phyloP scores from a whole-genome alignment of 2,797 vertebrate genomes.

The Scleropages formosus region DNA sequence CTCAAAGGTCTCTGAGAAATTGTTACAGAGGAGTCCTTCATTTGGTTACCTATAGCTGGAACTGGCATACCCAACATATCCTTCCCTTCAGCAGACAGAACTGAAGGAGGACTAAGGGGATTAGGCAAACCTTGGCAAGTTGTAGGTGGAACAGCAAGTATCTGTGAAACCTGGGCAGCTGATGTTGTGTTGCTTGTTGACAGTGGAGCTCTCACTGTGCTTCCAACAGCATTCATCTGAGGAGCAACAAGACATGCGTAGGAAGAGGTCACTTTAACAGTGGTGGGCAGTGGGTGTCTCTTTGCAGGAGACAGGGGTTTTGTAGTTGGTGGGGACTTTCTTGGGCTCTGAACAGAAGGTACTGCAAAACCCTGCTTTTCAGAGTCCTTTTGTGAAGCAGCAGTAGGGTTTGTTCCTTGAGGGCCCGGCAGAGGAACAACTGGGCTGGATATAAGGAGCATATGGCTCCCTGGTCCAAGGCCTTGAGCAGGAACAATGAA shows the following conservation, averaged over 20 bases:
- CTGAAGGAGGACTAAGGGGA: constrained; percentile 34
- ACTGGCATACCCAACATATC: constrained; percentile 20
- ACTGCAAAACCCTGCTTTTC: constrained; percentile 40
- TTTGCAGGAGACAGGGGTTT: constrained; percentile 43
- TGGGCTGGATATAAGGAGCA: constrained; percentile 81
- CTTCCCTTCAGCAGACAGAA: constrained; percentile 34
- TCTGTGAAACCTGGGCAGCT: constrained; percentile 34
- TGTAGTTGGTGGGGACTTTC: constrained; percentile 34
- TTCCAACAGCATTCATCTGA: constrained; percentile 26
- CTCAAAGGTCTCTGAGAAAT: constrained; percentile 24
- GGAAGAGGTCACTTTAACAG: constrained; percentile 34
- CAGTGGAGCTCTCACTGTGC: constrained; percentile 26
- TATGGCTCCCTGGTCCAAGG: constrained; percentile 86
- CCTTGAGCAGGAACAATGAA: constrained; percentile 93
- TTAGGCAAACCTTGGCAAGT: constrained; percentile 27
- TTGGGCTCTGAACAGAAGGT: constrained; percentile 45
- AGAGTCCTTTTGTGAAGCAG: constrained; percentile 54
- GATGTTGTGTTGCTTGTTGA: constrained; percentile 29
- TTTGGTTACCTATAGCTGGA: constrained; percentile 14
- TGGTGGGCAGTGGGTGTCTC: constrained; percentile 38
- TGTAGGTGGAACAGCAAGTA: constrained; percentile 28
- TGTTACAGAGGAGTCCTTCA: constrained; percentile 23
- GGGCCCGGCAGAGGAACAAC: constrained; percentile 46
- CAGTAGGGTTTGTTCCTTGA: constrained; percentile 51
- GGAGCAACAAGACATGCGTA: constrained; percentile 18